Evolutionary conservation across 2,797 vertebrate species (phyloP).

Genomic region (Falco peregrinus): DNA sequence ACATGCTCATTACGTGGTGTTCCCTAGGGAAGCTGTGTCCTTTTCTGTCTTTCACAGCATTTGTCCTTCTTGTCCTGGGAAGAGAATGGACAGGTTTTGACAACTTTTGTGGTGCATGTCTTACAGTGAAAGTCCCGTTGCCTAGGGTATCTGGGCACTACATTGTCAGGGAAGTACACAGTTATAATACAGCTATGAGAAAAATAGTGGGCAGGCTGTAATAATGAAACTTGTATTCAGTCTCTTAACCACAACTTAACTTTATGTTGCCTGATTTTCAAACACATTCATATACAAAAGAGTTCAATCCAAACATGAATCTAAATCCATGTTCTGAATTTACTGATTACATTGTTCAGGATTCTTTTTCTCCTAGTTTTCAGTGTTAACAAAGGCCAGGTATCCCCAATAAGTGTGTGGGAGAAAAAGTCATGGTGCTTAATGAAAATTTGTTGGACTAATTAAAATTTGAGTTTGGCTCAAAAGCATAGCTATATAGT

Average conservation of each 20-base stretch:
- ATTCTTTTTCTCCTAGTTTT: background rate
- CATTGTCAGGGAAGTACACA: background rate
- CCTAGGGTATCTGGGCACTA: background rate
- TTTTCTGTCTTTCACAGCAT: background rate
- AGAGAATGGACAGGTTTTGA: background rate
- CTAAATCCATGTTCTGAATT: background rate
- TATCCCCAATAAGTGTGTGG: background rate
- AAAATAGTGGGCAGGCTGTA: background rate
- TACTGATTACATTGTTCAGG: background rate
- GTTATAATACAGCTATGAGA: background rate
- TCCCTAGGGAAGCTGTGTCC: background rate
- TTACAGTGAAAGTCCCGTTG: background rate
- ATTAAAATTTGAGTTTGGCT: conserved; percentile 43
- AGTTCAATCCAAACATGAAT: background rate
- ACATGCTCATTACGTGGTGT: background rate
- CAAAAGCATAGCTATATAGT: background rate
- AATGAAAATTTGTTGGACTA: conserved; percentile 3
- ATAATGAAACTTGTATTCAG: background rate
- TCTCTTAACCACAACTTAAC: background rate
- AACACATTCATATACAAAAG: background rate
- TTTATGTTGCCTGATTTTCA: background rate
- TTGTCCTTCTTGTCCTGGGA: background rate
- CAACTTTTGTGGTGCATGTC: background rate
- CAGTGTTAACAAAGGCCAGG: background rate
- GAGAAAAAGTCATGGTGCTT: background rate